Conservation (phyloP, 2,113 vertebrate species). For the Plecotus auritus region DNA sequence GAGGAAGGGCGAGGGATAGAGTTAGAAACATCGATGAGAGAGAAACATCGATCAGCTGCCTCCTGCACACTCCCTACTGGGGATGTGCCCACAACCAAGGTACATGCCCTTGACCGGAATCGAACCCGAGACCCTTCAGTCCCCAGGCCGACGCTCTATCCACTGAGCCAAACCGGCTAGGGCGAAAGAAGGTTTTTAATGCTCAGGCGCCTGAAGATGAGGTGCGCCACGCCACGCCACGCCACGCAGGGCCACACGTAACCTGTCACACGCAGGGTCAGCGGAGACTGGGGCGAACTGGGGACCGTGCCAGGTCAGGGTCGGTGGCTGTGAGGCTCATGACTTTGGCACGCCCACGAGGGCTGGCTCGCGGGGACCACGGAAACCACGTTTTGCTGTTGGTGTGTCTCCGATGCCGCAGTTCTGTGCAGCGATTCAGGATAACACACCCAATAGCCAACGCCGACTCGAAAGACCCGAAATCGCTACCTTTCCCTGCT, state of each 20-base stretch:
- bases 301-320: background rate
- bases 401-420: background rate
- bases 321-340: accelerated
- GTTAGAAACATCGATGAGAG: no score
- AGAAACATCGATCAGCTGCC: no score
- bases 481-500: accelerated
- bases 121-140: no score
- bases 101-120: no score
- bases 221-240: no score
- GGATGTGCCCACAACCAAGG: no score
- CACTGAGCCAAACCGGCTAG: no score
- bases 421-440: background rate
- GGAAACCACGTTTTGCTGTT: accelerated
- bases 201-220: background rate
- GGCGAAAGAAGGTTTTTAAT: background rate
- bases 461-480: background rate
- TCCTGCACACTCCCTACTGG: no score
- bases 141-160: no score
- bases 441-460: background rate
- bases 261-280: background rate
- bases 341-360: accelerated
- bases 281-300: background rate
- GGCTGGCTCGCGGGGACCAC: background rate
- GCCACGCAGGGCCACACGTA: background rate
- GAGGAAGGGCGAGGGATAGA: no score